These are phyloP conservation scores for Terrapene triunguis DNA, from an alignment of 2,113 vertebrate species.

Conservation along the genomic window DNA sequence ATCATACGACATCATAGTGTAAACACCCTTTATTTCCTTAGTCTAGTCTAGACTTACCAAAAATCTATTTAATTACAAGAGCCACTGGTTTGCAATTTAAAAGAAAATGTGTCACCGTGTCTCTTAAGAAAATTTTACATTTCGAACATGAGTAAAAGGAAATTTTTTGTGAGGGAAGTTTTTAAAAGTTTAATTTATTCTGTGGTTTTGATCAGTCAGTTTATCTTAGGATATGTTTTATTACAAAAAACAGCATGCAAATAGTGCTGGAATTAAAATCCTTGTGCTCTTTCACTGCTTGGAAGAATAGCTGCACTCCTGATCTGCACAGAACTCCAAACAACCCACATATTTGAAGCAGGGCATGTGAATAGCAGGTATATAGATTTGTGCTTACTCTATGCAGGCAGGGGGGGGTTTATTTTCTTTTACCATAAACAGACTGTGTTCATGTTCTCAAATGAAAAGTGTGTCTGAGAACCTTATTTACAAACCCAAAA, in stretches of 20 bases:
- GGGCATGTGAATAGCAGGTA: slow-evolving; percentile 50
- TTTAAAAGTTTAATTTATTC: slow-evolving; percentile 27
- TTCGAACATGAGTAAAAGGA: neutral
- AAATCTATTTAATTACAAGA: neutral
- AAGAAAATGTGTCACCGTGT: neutral
- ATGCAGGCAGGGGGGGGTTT: neutral
- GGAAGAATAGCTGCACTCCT: slow-evolving; percentile 45
- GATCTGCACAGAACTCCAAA: slow-evolving; percentile 61
- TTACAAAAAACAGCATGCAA: slow-evolving; percentile 42
- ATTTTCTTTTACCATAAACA: slow-evolving; percentile 24
- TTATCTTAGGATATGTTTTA: slow-evolving; percentile 54
- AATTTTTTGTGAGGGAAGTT: neutral
- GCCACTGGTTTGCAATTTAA: neutral
- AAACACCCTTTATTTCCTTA: neutral
- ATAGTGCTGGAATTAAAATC: slow-evolving; percentile 33
- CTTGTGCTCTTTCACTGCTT: slow-evolving; percentile 45
- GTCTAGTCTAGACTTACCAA: neutral
- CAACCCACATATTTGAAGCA: slow-evolving; percentile 47
- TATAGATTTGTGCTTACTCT: neutral
- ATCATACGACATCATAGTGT: neutral
- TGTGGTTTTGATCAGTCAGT: neutral
- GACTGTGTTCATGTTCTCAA: slow-evolving; percentile 60
- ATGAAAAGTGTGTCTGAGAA: slow-evolving; percentile 70
- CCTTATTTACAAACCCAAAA: slow-evolving; percentile 70
- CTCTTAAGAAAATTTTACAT: neutral